A percentile compares a stretch with the other conserved stretches of the same genome.
phyloP scores from a whole-genome alignment of 2,888 invertebrate species.

The Dastarcus helophoroides region DNA sequence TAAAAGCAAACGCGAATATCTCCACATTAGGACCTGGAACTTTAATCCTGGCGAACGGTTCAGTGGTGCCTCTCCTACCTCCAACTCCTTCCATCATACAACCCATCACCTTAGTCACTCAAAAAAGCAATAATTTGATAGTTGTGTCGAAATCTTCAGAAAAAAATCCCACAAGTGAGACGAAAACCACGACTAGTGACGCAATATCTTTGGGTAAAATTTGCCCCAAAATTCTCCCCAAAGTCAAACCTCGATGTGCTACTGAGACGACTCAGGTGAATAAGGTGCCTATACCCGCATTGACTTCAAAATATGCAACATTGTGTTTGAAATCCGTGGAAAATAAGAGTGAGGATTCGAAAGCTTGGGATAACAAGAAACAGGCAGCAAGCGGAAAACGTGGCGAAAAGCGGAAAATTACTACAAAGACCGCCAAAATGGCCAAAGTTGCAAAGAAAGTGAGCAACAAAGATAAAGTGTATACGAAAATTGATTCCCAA shows the following conservation, averaged over 20 bases:
- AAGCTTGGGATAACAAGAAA: no score
- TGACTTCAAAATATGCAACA: conserved; percentile 26
- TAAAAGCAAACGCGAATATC: conserved; percentile 16
- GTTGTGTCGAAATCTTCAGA: no score
- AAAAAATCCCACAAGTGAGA: no score
- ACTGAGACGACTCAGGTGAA: conserved; percentile 34
- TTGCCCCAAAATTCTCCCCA: no score
- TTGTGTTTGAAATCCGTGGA: not conserved
- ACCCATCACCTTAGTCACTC: no score
- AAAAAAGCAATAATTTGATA: not conserved
- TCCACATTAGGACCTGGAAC: conserved; percentile 32
- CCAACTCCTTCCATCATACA: conserved; percentile 4
- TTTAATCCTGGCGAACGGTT: conserved; percentile 33
- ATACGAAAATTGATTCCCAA: no score
- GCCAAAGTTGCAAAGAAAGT: not conserved
- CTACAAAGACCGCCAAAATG: conserved; percentile 1
- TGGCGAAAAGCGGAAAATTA: not conserved
- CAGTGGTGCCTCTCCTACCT: conserved; percentile 29
- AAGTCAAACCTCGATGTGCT: no score
- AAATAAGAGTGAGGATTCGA: no score
- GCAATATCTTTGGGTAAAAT: conserved; percentile 4
- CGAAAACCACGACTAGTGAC: no score
- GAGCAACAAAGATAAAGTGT: no score
- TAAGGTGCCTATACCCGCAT: conserved; percentile 36
- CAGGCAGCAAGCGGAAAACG: no score